Evolutionary conservation across 2,888 invertebrate species (phyloP), one percentile per base, ranked within the genome.

Genomic region (Pandemis cinnamomeana): DNA sequence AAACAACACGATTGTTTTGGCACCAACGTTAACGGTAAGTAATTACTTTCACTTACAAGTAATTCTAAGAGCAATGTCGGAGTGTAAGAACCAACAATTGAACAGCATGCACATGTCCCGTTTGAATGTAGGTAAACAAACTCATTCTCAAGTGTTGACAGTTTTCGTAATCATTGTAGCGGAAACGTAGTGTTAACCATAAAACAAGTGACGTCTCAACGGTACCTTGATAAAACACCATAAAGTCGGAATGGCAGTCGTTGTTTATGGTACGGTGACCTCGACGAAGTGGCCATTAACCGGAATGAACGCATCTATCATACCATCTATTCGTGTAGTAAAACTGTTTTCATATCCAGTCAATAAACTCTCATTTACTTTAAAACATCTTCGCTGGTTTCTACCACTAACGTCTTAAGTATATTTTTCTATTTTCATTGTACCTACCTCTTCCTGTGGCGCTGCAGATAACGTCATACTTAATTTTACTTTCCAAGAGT

Each of bases 201-300:
- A 87, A 88, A 89, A 86, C 82, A 85, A 80, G 84, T 82, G 84
- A 86, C 80, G 80, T 75, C 73, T 81, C 82, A 88, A 89, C 87
- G 87, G 87, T 88, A 89, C 85, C 86, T 88, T 88, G 87, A 88
- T 89, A 88, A 87, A 87, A 89, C 86, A 88, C 86, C 85, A 89
- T 89, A 89, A 91, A 91, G 81, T 82, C 80, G 82, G 78, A 85
- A 87, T 82, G 80, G 82, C 82, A 82, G 78, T 82, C 82, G 81
- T 83, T 84, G 85, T 87, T 87, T 85, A 83, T 85, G 80, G 89
- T 86, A 82, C 89, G 84, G 84, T 90, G 89, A 90, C 90, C 89
- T 86, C 87, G 72, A 77, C 78, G 70, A 78, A 83, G 83, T 84
- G 81, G 83, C 84, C 86, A 86, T 88, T 88, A 90, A 86, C 84